Evolutionary conservation across 2,888 invertebrate genomes (phyloP), one percentile per base, ranked within the genome.

Genomic region (Idaea biselata): DNA sequence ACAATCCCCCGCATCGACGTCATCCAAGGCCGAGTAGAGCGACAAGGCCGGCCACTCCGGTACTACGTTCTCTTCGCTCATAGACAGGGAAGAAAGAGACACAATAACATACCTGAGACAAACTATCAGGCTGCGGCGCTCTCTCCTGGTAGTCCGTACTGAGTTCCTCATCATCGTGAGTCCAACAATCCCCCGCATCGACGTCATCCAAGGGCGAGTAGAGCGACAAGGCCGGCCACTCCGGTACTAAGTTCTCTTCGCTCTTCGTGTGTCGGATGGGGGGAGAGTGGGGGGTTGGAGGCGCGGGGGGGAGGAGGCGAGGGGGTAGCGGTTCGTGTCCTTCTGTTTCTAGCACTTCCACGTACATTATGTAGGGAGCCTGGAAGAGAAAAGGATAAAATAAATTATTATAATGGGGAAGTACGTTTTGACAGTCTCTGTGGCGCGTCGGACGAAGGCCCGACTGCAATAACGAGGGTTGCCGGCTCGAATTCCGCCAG

Each of bases 311-410:
- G 92, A 97, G 95, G 73, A 97, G 95, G 87, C 98, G 98, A n/a
- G 96, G 94, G 57, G 98, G 98, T 17, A 99, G 94, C 0, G 97
- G 96, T 61, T 97, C 96, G 68, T 97, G 96, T 0, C 92, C 92
- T 6, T 91, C 91, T 1, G 91, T 94, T 88, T 98, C 98, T 57
- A 98, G 93, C 7, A 99, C 98, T 93, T 99, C 99, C 63, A 99
- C 97, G 90, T 99, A 99, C 83, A 99, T 96, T 81, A 99, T 97
- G 90, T 98, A 99, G 0, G 99, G 99, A 59, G 99, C 99, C 91
- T 91, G 84, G 58, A 68, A 68, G 63, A 56, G 62, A 64, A 58
- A 18, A 18, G 18, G 6, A 14, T 5, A 25, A 25, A 25, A 25
- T 25, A 25, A 25, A 25, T 25, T 3, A 25, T 3, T 25, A 25